These are phyloP conservation scores for Argopecten irradians DNA, from an alignment of 1,140 invertebrate genomes.

Conservation along the genomic window DNA sequence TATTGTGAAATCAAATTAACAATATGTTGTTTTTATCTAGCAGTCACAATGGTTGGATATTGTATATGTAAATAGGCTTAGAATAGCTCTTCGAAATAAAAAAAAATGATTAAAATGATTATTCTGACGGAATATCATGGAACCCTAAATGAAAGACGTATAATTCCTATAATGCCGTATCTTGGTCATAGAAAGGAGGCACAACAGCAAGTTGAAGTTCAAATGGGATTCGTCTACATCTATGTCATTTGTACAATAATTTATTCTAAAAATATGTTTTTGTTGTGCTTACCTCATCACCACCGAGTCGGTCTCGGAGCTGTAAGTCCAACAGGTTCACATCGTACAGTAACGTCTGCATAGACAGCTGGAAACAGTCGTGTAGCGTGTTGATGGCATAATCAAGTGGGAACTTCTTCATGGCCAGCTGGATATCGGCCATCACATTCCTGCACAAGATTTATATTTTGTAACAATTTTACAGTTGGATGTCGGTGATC, in stretches of 20 bases:
- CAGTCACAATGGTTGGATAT: neutral
- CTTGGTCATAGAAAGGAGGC: neutral
- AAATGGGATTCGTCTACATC: neutral
- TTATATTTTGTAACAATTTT: neutral
- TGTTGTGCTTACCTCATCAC: neutral
- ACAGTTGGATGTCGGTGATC: neutral
- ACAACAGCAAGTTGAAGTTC: neutral
- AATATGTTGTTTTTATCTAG: neutral
- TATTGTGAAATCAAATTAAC: neutral
- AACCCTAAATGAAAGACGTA: neutral
- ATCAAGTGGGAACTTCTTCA: constrained; percentile 44
- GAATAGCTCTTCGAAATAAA: neutral
- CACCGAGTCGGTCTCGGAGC: constrained; percentile 47
- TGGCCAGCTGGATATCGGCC: constrained; percentile 54
- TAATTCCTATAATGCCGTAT: neutral
- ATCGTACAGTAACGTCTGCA: constrained; percentile 56
- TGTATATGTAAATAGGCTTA: no score
- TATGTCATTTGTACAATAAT: neutral
- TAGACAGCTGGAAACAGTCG: constrained; percentile 59
- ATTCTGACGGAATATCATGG: neutral
- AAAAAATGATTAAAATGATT: neutral
- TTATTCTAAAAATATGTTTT: no score
- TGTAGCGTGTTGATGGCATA: constrained; percentile 46
- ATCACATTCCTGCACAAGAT: constrained; percentile 49
- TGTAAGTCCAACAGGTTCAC: constrained; percentile 46